Evolutionary conservation across 2,113 vertebrate species (phyloP).

Genomic region (Genyomyrus donnyi): DNA sequence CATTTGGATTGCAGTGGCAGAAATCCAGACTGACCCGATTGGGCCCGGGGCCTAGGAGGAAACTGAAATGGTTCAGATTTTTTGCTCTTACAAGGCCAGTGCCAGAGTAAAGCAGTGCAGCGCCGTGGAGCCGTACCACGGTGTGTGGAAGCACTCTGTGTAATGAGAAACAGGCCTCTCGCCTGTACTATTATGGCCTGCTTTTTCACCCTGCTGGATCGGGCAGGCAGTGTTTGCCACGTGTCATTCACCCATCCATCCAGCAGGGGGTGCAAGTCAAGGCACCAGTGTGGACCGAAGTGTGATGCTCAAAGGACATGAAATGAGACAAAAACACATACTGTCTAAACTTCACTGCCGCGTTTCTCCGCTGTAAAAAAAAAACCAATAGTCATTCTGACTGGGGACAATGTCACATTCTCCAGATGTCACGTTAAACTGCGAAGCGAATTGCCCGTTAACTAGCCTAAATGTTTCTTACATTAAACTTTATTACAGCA

Average conservation of each 20-base stretch:
- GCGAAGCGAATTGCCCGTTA: neutral
- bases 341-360: slow-evolving; percentile 49
- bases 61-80: neutral
- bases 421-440: neutral
- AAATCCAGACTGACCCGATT: slow-evolving; percentile 9
- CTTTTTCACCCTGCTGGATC: slow-evolving; percentile 49
- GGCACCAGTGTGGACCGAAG: slow-evolving; percentile 49
- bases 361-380: slow-evolving; percentile 48
- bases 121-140: neutral
- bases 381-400: neutral
- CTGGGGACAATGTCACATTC: neutral
- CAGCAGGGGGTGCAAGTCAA: slow-evolving; percentile 48
- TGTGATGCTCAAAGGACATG: slow-evolving; percentile 50
- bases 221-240: slow-evolving; percentile 54
- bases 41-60: slow-evolving; percentile 2
- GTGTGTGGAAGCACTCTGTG: slow-evolving; percentile 29
- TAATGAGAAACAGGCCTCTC: slow-evolving; percentile 59
- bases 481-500: neutral
- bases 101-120: neutral
- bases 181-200: slow-evolving; percentile 57
- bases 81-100: neutral
- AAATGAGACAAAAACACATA: slow-evolving; percentile 47
- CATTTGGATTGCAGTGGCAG: neutral
- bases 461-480: neutral
- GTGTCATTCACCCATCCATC: slow-evolving; percentile 51